Evolutionary conservation across 2,113 vertebrate genomes (phyloP), one percentile per base, ranked within the genome.

Genomic region (Tetraodon nigroviridis): DNA sequence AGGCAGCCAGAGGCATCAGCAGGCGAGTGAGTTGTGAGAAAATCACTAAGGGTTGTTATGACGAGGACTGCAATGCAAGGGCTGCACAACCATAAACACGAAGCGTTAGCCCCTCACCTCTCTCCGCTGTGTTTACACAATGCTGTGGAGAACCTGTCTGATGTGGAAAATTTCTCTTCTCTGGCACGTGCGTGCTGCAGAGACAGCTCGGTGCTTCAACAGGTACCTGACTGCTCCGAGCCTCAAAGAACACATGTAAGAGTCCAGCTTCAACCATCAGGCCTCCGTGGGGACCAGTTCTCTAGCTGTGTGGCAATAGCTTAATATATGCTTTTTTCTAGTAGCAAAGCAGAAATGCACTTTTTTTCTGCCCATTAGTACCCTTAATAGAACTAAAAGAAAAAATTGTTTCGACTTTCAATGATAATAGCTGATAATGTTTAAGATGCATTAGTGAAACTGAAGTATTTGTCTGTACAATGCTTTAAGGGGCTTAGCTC

Each of bases 1-100:
- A 56, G 42, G 8, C 32, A 69, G 15, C 69, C 66, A 45, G 8
- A 37, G 32, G 8, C 0, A 37, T 75, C 69, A 52, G 47, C 14
- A 15, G 37, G 69, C 20, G 58, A 18, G 47, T 59, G 60, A 71
- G 51, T 68, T 76, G 62, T 69, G 72, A 61, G 61, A 70, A 65
- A 76, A 42, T 63, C 32, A 67, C 64, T 70, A 62, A 15, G 58
- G 61, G 63, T 73, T 78, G 71, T 79, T 67, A 69, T 69, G 69
- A 77, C 64, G 64, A 69, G 52, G n/a, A 41, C 4, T 3, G 7
- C 40, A 4, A 64, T 49, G 52, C 67, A n/a, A 46, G 44, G 17
- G 44, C 56, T 22, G 45, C 29, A 21, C 41, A 63, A 54, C 50
- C 44, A 48, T 69, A 76, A 82, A 80, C 58, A 78, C 11, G 16